Evolutionary conservation across 2,113 vertebrate genomes (phyloP).

Genomic region (Archilochus colubris): DNA sequence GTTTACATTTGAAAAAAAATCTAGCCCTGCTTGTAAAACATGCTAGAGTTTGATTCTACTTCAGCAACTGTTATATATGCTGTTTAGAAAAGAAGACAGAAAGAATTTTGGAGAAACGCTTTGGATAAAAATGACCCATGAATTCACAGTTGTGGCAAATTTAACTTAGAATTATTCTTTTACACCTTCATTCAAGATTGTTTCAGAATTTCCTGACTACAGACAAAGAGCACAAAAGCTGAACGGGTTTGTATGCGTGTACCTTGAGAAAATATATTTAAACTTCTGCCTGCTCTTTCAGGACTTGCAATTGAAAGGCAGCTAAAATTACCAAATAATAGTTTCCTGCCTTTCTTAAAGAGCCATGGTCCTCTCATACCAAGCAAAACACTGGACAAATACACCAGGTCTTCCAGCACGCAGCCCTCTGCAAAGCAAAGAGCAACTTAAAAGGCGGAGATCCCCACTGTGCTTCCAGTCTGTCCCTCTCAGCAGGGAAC

Average conservation of each 20-base stretch:
- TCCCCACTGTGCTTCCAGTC: constrained; percentile 36
- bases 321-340: background rate
- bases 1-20: background rate
- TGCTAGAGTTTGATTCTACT: background rate
- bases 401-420: background rate
- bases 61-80: background rate
- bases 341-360: constrained; percentile 13
- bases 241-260: background rate
- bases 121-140: background rate
- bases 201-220: background rate
- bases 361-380: background rate
- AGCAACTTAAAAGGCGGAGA: constrained; percentile 41
- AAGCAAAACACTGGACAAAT: constrained; percentile 40
- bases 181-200: background rate
- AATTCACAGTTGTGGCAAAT: background rate
- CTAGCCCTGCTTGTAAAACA: background rate
- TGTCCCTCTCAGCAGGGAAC: constrained; percentile 43
- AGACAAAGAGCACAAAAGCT: background rate
- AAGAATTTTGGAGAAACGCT: background rate
- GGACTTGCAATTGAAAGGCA: background rate
- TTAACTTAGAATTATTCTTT: background rate
- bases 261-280: background rate
- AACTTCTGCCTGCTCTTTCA: background rate
- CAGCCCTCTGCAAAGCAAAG: constrained; percentile 33
- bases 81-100: background rate